These are phyloP conservation scores for Yponomeuta cagnagella DNA, from an alignment of 2,888 invertebrate species.

Conservation along the genomic window DNA sequence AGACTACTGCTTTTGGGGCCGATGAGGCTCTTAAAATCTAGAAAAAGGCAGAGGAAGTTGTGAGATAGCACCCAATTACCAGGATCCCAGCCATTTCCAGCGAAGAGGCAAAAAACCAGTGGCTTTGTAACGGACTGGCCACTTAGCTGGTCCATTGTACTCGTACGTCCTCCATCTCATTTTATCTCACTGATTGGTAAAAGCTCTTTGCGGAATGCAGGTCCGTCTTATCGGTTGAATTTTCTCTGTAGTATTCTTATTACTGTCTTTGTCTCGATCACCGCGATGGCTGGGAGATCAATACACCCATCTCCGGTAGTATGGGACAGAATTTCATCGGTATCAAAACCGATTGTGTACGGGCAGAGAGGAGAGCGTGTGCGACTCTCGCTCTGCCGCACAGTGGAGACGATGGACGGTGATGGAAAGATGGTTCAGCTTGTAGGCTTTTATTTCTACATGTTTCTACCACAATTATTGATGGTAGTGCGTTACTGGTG, in stretches of 20 bases:
- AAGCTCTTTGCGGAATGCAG: not conserved
- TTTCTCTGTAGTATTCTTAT: not conserved
- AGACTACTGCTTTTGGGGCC: too few species aligned
- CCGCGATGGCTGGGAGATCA: not conserved
- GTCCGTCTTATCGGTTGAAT: not conserved
- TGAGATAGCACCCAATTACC: not conserved
- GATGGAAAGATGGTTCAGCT: too few species aligned
- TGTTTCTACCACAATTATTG: too few species aligned
- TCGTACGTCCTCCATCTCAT: not conserved
- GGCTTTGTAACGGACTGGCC: not conserved
- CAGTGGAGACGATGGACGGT: too few species aligned
- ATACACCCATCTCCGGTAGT: not conserved
- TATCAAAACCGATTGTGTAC: too few species aligned
- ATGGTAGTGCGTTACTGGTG: too few species aligned
- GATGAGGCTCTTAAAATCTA: too few species aligned
- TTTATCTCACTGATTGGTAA: not conserved
- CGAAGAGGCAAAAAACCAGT: not conserved
- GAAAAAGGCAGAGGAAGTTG: not conserved
- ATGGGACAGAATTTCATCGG: not conserved
- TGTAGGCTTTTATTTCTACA: too few species aligned
- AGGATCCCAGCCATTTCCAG: not conserved
- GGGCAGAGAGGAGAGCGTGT: too few species aligned
- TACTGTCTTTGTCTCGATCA: not conserved
- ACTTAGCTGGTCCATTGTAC: not conserved
- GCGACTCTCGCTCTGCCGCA: too few species aligned